phyloP scores from a whole-genome alignment of 2,888 invertebrate genomes.

The Melinaea marsaeus region DNA sequence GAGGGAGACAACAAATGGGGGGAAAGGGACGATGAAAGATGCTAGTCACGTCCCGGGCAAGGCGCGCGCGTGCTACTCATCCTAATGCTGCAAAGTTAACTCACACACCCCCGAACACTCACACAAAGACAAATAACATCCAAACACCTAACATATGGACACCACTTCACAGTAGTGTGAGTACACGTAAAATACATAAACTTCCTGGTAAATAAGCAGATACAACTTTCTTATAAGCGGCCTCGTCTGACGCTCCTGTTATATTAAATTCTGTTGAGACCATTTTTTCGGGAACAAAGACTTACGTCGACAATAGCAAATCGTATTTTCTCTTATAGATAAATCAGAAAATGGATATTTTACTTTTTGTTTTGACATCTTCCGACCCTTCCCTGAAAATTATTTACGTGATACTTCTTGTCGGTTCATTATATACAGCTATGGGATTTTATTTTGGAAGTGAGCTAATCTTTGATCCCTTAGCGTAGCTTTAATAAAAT shows the following conservation, averaged over 20 bases:
- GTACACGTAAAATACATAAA: conserved; percentile 66
- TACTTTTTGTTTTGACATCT: conserved; percentile 49
- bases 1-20: conserved; percentile 63
- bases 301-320: conserved; percentile 59
- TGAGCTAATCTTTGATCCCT: not conserved
- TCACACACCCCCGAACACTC: conserved; percentile 61
- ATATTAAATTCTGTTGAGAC: conserved; percentile 71
- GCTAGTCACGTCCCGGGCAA: conserved; percentile 75
- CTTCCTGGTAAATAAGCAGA: conserved; percentile 74
- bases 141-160: conserved; percentile 53
- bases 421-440: conserved; percentile 18
- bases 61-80: conserved; percentile 75
- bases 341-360: conserved; percentile 51
- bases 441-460: not conserved
- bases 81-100: conserved; percentile 69
- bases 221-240: conserved; percentile 66
- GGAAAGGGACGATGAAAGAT: conserved; percentile 74
- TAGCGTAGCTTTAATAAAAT: not conserved
- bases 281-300: conserved; percentile 57
- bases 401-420: conserved; percentile 46
- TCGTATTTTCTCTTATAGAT: conserved; percentile 57
- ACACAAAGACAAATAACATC: conserved; percentile 51
- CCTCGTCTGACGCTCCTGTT: conserved; percentile 57
- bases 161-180: conserved; percentile 49
- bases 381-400: conserved; percentile 44